A percentile compares a stretch with the other conserved stretches of the same genome.
phyloP scores from a whole-genome alignment of 2,797 vertebrate genomes.

The Eupleurogrammus muticus region DNA sequence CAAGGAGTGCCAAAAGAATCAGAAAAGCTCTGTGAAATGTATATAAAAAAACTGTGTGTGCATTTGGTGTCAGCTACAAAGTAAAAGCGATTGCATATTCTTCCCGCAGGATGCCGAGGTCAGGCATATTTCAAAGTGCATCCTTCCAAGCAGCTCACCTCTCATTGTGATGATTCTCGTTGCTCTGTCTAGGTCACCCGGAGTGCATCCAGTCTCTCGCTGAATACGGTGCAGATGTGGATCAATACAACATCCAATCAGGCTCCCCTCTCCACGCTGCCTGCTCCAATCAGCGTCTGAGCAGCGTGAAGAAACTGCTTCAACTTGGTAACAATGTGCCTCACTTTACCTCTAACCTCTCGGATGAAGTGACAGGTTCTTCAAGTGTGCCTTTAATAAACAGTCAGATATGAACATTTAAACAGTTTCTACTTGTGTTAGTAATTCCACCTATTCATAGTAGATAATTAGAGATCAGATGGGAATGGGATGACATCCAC shows the following conservation, averaged over 20 bases:
- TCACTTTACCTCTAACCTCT: slow-evolving; percentile 8
- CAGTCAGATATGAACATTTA: no score
- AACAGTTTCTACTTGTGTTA: background rate
- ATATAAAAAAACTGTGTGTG: background rate
- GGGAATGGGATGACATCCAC: no score
- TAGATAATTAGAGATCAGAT: background rate
- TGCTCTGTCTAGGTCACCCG: slow-evolving; percentile 82
- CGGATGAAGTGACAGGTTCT: background rate
- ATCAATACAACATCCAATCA: slow-evolving; percentile 80
- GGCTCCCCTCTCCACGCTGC: slow-evolving; percentile 89
- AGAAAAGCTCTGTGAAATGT: slow-evolving; percentile 2
- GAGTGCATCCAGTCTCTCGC: slow-evolving; percentile 84
- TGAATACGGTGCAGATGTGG: slow-evolving; percentile 81
- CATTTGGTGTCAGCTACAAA: slow-evolving; percentile 11
- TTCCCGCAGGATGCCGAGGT: background rate
- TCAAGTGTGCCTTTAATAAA: no score
- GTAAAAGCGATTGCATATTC: slow-evolving; percentile 1
- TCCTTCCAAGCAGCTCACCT: slow-evolving; percentile 13
- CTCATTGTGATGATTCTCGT: slow-evolving; percentile 32
- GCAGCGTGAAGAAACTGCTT: slow-evolving; percentile 86
- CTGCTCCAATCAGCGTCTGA: slow-evolving; percentile 85
- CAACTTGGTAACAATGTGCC: slow-evolving; percentile 82
- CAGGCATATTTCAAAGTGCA: slow-evolving; percentile 36
- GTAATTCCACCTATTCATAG: background rate
- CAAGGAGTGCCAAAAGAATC: background rate